Conservation (phyloP, 2,888 invertebrate species). For the Euplagia quadripunctaria region DNA sequence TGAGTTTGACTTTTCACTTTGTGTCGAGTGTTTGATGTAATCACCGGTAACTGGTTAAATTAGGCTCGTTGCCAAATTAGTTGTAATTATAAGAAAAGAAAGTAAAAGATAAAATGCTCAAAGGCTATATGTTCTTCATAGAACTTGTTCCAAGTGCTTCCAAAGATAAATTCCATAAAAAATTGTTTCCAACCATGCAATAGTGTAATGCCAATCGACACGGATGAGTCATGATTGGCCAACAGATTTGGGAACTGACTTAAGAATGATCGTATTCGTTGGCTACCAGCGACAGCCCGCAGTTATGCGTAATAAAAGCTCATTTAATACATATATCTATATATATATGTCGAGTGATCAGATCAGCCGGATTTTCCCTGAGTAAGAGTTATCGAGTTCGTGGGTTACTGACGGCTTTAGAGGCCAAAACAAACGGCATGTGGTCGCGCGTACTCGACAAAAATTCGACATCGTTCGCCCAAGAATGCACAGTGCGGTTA, state of each 20-base stretch:
- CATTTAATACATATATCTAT: neutral
- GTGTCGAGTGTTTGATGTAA: no score
- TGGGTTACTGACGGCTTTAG: constrained; percentile 57
- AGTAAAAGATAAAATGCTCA: no score
- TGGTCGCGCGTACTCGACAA: constrained; percentile 87
- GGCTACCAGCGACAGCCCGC: neutral
- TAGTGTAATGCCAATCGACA: neutral
- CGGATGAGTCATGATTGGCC: neutral
- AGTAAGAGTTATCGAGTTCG: constrained; percentile 29
- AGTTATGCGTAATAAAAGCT: neutral
- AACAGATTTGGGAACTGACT: neutral
- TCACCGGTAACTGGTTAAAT: no score
- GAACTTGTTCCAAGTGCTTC: no score
- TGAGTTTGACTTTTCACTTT: no score
- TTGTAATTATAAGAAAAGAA: no score
- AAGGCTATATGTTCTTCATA: no score
- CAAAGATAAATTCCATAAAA: no score
- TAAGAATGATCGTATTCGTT: neutral
- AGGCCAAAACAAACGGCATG: constrained; percentile 86
- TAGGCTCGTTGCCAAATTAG: no score
- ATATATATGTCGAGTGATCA: constrained; percentile 11
- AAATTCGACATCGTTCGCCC: constrained; percentile 87
- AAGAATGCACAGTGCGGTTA: constrained; percentile 86
- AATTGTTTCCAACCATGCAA: neutral
- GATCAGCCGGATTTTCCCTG: constrained; percentile 28